Base-by-base conservation (phyloP, 2,797 vertebrate genomes). In the Malacoraja senta region DNA sequence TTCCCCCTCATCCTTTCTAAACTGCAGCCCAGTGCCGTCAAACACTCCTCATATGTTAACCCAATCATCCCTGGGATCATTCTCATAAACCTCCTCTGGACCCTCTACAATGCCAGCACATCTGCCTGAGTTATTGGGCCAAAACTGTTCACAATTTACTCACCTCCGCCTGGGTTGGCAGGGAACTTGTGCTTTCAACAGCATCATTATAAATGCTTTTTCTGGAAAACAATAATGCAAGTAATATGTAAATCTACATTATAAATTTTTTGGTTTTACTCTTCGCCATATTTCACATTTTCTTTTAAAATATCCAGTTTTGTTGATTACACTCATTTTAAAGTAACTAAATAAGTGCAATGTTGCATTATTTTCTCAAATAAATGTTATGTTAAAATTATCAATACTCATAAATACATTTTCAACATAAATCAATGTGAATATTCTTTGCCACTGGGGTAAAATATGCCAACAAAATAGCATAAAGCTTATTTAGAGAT, bases 91-190 rank as follows among this genome's bases (percentile, higher is more conserved):
- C 44, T 53, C 44, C 44, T 53, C 44, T 53, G 44, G 44, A 53
- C 4, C 44, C 44, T 53, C 44, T 53, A 53, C 44, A 53, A 53
- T 53, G 44, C 44, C 44, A 53, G 44, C 44, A 53, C 44, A 53
- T 53, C 44, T 53, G 4, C 4, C 4, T 53, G 4, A 53, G 44
- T 53, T 53, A 53, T 53, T 0, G 44, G 44, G 44, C 44, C 44
- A 53, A 53, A 53, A 6, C 44, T 53, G 44, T 6, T 53, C 44
- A 53, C 4, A 3, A 53, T 53, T 53, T 53, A 6, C 44, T 53
- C 44, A 97, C 96, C 91, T 97, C 96, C 94, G 97, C 96, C 93
- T 97, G 96, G 95, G 97, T 97, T 13, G 96, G 96, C 93, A 97
- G 96, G 94, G 96, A 97, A 95, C 95, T 95, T 95, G 96, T 96